phyloP scores from a whole-genome alignment of 2,113 vertebrate species.

The Eira barbara region DNA sequence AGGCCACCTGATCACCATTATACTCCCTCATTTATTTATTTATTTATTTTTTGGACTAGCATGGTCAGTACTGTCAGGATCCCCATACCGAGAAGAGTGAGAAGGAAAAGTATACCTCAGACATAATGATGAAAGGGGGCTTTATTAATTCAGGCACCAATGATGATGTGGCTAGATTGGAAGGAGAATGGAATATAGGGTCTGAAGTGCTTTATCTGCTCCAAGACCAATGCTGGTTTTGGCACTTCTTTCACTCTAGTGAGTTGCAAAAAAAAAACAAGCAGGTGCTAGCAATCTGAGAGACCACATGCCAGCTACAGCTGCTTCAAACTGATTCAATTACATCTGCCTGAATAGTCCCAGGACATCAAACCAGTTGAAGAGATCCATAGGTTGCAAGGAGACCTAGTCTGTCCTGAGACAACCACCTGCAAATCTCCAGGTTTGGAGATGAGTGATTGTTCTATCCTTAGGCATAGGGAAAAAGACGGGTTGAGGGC shows the following conservation, averaged over 20 bases:
- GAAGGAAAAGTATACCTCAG: constrained; percentile 68
- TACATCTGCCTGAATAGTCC: constrained; percentile 85
- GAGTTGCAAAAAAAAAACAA: constrained; percentile 82
- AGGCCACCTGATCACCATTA: constrained; percentile 84
- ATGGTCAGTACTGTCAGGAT: constrained; percentile 66
- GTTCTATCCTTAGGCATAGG: background rate
- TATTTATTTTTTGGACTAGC: constrained; percentile 50
- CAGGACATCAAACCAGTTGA: constrained; percentile 77
- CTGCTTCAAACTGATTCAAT: constrained; percentile 86
- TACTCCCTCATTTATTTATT: background rate
- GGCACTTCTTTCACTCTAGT: constrained; percentile 80
- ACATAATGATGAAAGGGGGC: constrained; percentile 67
- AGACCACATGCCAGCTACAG: constrained; percentile 86
- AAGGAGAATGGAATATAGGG: constrained; percentile 72
- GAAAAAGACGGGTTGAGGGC: background rate
- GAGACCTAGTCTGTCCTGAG: constrained; percentile 46
- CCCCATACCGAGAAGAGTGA: constrained; percentile 63
- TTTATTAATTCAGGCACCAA: constrained; percentile 74
- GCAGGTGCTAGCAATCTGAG: constrained; percentile 86
- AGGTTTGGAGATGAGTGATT: background rate
- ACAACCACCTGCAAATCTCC: constrained; percentile 50
- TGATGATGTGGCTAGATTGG: constrained; percentile 75
- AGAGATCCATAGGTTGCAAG: constrained; percentile 67
- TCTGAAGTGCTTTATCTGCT: constrained; percentile 79
- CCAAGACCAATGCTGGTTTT: constrained; percentile 84